Conservation (phyloP, 1,140 invertebrate genomes). For the Planococcus citri region DNA sequence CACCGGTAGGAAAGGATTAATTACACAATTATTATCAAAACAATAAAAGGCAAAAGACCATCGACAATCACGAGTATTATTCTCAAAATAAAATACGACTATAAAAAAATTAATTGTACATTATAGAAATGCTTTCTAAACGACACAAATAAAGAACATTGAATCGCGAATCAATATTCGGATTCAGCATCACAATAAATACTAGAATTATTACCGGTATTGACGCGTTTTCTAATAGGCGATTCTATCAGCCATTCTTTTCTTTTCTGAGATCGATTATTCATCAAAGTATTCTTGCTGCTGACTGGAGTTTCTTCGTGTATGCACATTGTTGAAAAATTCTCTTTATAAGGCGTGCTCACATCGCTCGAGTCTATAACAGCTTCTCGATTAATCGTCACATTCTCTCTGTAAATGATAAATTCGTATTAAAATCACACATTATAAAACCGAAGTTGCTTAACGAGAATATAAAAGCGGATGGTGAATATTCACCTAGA, state of each 20-base stretch:
- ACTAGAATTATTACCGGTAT: background rate
- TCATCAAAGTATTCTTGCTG: background rate
- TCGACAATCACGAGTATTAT: no score
- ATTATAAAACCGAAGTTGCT: no score
- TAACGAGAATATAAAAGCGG: background rate
- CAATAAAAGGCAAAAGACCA: no score
- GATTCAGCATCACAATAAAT: background rate
- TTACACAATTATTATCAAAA: no score
- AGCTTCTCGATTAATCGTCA: background rate
- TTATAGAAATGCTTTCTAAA: no score
- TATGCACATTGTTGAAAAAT: background rate
- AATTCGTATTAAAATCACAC: no score
- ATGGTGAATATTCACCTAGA: background rate
- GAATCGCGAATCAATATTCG: background rate
- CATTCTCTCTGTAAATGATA: background rate
- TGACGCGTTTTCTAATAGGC: background rate
- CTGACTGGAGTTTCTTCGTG: background rate
- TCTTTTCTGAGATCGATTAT: background rate
- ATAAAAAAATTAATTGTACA: no score
- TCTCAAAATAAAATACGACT: no score
- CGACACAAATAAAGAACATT: no score
- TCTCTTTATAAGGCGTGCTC: no score
- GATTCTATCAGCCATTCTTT: background rate
- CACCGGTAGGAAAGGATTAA: no score
- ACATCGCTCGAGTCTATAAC: background rate